phyloP scores from a whole-genome alignment of 2,888 invertebrate genomes.

The Eupithecia dodoneata region DNA sequence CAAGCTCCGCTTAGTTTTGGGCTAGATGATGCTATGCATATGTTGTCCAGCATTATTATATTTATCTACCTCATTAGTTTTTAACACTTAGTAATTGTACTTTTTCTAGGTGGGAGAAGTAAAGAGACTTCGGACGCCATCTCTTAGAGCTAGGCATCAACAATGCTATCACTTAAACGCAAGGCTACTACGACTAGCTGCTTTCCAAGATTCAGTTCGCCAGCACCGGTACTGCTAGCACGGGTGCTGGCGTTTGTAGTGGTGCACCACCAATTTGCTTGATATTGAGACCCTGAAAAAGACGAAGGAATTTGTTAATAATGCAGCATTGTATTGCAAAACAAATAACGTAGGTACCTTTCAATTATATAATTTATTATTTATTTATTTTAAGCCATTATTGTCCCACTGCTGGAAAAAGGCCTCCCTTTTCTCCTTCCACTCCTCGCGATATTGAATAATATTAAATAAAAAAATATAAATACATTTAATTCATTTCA shows the following conservation, averaged over 20 bases:
- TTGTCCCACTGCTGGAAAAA: no score
- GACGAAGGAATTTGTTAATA: background rate
- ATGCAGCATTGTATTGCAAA: background rate
- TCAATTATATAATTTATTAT: no score
- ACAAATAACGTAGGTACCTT: background rate
- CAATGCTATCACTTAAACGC: slow-evolving; percentile 90
- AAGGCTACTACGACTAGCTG: slow-evolving; percentile 84
- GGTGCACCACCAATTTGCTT: background rate
- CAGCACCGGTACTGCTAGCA: slow-evolving; percentile 85
- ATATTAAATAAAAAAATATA: no score
- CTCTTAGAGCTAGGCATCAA: slow-evolving; percentile 98
- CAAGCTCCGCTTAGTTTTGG: no score
- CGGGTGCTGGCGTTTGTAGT: no score
- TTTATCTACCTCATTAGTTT: background rate
- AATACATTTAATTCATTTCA: no score
- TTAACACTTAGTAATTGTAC: no score
- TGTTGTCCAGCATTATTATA: background rate
- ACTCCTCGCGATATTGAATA: no score
- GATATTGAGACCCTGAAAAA: background rate
- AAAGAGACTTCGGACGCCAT: slow-evolving; percentile 95
- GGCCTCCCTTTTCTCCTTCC: no score
- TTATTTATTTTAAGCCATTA: no score
- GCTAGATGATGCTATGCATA: no score
- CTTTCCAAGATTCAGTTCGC: slow-evolving; percentile 97
- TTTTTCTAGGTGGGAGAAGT: slow-evolving; percentile 95